phyloP scores from a whole-genome alignment of 2,113 vertebrate species.

The Chamaetylas fuelleborni region DNA sequence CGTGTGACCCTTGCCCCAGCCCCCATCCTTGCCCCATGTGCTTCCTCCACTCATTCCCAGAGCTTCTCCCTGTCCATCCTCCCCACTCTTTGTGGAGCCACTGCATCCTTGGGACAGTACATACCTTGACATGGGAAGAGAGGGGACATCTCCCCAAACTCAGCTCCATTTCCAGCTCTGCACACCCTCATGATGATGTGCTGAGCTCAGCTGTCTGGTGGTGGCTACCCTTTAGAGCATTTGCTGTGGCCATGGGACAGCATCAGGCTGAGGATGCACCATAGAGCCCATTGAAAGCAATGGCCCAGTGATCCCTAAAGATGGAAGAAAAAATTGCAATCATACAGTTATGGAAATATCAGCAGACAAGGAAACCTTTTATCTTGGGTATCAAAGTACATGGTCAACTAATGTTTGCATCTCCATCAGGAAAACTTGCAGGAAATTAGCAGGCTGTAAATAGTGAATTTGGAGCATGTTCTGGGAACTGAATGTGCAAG shows the following conservation, averaged over 20 bases:
- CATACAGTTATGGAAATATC: background rate
- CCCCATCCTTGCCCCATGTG: background rate
- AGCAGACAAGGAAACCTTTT: background rate
- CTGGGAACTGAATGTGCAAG: background rate
- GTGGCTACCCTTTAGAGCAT: background rate
- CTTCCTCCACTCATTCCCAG: background rate
- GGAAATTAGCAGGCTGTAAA: background rate
- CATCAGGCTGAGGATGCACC: background rate
- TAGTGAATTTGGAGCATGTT: background rate
- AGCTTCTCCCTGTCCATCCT: background rate
- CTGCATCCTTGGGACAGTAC: background rate
- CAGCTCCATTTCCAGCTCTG: background rate
- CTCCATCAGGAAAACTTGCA: background rate
- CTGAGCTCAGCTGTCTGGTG: background rate
- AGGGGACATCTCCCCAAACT: background rate
- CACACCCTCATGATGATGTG: fast-evolving
- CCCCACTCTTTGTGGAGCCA: background rate
- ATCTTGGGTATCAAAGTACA: background rate
- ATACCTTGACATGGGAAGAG: background rate
- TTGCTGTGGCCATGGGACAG: background rate
- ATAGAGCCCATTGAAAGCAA: background rate
- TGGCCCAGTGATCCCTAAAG: background rate
- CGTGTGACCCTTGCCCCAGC: background rate
- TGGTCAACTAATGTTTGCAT: background rate
- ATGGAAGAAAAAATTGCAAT: background rate